Percentiles rank a stretch among this genome's conserved stretches.
These are phyloP conservation scores for Ectemnius continuus DNA, from an alignment of 2,888 invertebrate genomes.

Conservation along the genomic window DNA sequence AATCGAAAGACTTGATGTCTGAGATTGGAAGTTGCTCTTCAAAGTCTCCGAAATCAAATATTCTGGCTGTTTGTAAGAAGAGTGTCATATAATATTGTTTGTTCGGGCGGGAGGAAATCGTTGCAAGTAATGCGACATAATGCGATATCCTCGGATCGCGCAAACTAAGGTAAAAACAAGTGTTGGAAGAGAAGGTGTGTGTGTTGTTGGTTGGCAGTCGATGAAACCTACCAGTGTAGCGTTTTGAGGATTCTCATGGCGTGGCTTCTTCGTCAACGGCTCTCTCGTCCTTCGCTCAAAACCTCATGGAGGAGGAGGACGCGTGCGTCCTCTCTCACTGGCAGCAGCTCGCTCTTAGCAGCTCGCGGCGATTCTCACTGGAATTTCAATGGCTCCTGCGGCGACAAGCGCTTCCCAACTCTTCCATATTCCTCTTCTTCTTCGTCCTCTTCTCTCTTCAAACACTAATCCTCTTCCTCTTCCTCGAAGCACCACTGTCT, in stretches of 20 bases:
- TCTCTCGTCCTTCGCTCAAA: slow-evolving; percentile 63
- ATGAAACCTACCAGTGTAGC: slow-evolving; percentile 74
- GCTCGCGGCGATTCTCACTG: slow-evolving; percentile 48
- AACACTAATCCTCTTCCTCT: not conserved
- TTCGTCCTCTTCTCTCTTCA: not conserved
- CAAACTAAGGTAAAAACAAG: not conserved
- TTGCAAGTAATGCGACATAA: too few species aligned
- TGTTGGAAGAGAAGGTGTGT: too few species aligned
- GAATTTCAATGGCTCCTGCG: slow-evolving; percentile 60
- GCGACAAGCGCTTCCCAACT: slow-evolving; percentile 39
- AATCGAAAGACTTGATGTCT: too few species aligned
- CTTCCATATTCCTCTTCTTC: slow-evolving; percentile 22
- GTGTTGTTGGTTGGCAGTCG: too few species aligned
- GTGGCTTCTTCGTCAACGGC: slow-evolving; percentile 62
- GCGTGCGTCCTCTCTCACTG: not conserved
- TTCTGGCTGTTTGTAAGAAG: too few species aligned
- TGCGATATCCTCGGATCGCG: not conserved
- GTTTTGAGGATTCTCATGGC: slow-evolving; percentile 78
- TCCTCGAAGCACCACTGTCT: too few species aligned
- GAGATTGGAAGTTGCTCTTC: too few species aligned
- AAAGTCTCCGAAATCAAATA: too few species aligned
- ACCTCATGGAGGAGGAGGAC: slow-evolving; percentile 55
- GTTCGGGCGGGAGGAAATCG: too few species aligned
- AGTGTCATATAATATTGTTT: too few species aligned
- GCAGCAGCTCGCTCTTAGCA: too few species aligned